Base-by-base conservation (phyloP, 2,888 invertebrate genomes). In the Epinotia ramella region DNA sequence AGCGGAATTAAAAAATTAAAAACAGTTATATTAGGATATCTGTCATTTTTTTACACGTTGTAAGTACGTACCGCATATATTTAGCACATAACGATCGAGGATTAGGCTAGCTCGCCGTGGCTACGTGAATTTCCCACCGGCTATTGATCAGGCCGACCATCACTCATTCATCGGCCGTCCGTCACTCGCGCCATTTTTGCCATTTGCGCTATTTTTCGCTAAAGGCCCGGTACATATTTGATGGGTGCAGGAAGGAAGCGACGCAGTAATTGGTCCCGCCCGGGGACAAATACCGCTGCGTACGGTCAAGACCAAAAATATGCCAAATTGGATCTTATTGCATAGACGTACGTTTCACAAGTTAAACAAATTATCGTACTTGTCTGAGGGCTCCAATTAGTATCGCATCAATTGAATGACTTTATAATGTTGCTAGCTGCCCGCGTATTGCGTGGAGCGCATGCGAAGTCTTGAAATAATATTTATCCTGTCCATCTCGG, bases 381-480 rank as follows among this genome's bases (percentile, higher is more conserved):
- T 20, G 11, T 20, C 57, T 7, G 13, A 28, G 20, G 2, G 44
- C 20, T 65, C 64, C 80, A 84, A 86, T 82, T 82, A 82, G 82
- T 81, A 81, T 85, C 82, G 13, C 40, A 86, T 87, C 84, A 86
- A 84, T 73, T 77, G 73, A 81, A 79, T 16, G 33, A 33, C 13
- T 33, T 2, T n/a, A 33, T 33, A 33, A 33, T 33, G 6, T 33
- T 7, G 7, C 33, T 7, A 33, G 33, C 33, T 7, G 33, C 33
- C 33, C 33, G 6, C 7, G 33, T n/a, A n/a, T n/a, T n/a, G 7
- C 7, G 33, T 33, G 33, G 33, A 33, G 7, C 33, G 33, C 33
- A 33, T 6, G 6, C 33, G 33, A 33, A 33, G 33, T 33, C 33
- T 33, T 33, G 33, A 33, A 7, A 33, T 33, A 33, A 33, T 0